Percentiles rank a stretch among this genome's conserved stretches.
These are phyloP conservation scores for Carassius auratus DNA, from an alignment of 2,113 vertebrate species.

Conservation along the genomic window DNA sequence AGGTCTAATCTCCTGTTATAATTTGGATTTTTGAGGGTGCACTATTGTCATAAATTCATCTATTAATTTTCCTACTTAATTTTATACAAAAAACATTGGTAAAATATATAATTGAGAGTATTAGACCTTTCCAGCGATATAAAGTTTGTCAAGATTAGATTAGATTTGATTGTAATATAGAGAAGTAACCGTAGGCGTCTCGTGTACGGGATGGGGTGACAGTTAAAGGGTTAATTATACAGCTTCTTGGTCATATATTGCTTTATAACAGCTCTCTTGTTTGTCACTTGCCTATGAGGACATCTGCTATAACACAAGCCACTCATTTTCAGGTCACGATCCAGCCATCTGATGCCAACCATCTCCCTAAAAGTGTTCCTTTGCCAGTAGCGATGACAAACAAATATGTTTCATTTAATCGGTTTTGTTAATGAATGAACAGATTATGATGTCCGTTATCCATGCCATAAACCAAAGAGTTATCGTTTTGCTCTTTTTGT, in stretches of 20 bases:
- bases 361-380: conserved; percentile 27
- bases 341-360: conserved; percentile 42
- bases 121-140: too few species aligned
- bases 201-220: too few species aligned
- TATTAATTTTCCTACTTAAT: too few species aligned
- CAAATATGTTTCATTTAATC: conserved; percentile 37
- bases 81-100: too few species aligned
- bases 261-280: conserved; percentile 3
- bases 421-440: conserved; percentile 18
- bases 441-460: not conserved
- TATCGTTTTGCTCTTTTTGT: too few species aligned
- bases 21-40: too few species aligned
- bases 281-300: conserved; percentile 42
- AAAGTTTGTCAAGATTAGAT: too few species aligned
- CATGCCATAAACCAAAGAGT: not conserved
- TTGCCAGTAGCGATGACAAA: conserved; percentile 23
- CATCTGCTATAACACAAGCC: conserved; percentile 53
- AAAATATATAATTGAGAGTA: too few species aligned
- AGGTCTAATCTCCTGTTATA: too few species aligned
- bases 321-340: conserved; percentile 45
- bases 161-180: too few species aligned
- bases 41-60: too few species aligned
- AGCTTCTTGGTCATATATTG: not conserved
- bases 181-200: too few species aligned
- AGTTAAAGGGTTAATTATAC: not conserved